phyloP scores from a whole-genome alignment of 2,797 vertebrate species.

The Arremon aurantiirostris region DNA sequence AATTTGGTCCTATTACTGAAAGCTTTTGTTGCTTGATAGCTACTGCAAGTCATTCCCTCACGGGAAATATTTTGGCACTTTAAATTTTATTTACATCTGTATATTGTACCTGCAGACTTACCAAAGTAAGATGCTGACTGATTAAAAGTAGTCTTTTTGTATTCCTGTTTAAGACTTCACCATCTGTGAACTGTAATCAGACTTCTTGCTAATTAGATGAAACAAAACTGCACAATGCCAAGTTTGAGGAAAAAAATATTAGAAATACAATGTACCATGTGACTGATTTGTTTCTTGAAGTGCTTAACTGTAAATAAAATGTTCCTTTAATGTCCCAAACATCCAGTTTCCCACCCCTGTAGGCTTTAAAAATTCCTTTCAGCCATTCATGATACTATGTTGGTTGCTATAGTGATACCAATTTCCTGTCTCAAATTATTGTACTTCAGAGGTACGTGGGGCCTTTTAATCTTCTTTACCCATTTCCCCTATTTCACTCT shows the following conservation, averaged over 20 bases:
- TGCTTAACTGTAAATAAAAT: neutral
- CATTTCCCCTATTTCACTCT: neutral
- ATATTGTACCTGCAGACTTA: neutral
- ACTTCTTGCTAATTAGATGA: constrained; percentile 6
- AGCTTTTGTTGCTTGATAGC: neutral
- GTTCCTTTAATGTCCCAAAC: neutral
- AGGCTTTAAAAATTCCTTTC: neutral
- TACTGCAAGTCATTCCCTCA: neutral
- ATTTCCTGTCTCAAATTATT: constrained; percentile 28
- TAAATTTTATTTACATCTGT: constrained; percentile 23
- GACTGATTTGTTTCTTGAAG: neutral
- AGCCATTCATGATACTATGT: neutral
- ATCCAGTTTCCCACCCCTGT: neutral
- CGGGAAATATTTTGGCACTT: neutral
- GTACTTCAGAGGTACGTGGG: constrained; percentile 8
- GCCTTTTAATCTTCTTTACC: constrained; percentile 2
- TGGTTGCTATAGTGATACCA: constrained; percentile 62
- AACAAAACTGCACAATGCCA: neutral
- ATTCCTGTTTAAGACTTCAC: neutral
- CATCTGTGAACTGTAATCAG: constrained; percentile 19
- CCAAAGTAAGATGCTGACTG: neutral
- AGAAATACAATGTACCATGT: neutral
- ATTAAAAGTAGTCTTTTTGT: neutral
- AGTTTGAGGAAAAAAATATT: neutral
- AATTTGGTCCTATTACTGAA: neutral